Conservation (phyloP, 2,888 invertebrate species). For the Chorisops tibialis region DNA sequence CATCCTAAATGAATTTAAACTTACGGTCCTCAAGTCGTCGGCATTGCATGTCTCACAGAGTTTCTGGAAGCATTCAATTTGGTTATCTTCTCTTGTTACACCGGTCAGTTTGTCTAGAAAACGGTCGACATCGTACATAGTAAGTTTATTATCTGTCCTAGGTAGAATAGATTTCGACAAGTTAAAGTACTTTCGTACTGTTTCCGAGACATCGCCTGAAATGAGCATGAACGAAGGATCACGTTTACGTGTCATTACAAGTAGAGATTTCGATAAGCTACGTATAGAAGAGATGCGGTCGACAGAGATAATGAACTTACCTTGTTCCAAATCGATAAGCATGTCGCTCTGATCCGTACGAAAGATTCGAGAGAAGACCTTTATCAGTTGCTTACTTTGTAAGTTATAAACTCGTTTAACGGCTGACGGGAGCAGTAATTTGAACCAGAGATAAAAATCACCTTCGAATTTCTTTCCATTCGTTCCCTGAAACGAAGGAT, state of each 20-base stretch:
- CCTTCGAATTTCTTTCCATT: conserved; percentile 68
- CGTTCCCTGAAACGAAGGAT: conserved; percentile 47
- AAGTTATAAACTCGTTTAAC: conserved; percentile 86
- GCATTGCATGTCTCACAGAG: conserved; percentile 73
- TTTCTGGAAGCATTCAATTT: conserved; percentile 69
- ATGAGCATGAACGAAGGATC: background rate
- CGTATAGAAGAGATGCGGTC: too few relatives aligned
- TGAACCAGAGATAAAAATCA: conserved; percentile 75
- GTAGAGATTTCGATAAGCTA: too few relatives aligned
- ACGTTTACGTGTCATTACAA: background rate
- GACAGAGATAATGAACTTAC: conserved; percentile 35
- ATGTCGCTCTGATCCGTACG: conserved; percentile 71
- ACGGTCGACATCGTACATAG: conserved; percentile 71
- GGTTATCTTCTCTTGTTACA: conserved; percentile 84
- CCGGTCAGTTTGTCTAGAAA: conserved; percentile 71
- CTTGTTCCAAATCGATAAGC: conserved; percentile 81
- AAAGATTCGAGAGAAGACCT: conserved; percentile 81
- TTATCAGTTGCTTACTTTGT: conserved; percentile 86
- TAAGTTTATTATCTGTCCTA: conserved; percentile 64
- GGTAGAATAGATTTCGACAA: conserved; percentile 61
- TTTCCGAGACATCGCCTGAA: conserved; percentile 78
- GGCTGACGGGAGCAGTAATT: conserved; percentile 76
- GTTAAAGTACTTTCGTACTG: conserved; percentile 73
- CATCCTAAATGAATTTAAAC: background rate
- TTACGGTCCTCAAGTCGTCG: conserved; percentile 74